A percentile compares a stretch with the other conserved stretches of the same genome.
Evolutionary conservation across 2,888 invertebrate species (phyloP).

Genomic region (Oithona nana): DNA sequence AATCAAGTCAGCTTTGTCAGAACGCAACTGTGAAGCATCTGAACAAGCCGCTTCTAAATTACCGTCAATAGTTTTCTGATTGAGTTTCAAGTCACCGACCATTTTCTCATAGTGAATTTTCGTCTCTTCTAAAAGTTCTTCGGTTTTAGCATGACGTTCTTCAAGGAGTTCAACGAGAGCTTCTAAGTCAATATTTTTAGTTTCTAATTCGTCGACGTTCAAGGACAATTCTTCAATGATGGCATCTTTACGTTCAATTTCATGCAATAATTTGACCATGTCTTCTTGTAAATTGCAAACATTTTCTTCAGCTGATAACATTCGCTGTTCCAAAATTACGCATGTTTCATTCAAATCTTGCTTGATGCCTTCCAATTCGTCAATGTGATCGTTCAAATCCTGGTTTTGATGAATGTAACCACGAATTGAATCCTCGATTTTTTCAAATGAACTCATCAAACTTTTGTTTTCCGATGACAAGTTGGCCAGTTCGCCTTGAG

Average conservation of each 20-base stretch:
- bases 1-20: not conserved
- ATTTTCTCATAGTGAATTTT: not conserved
- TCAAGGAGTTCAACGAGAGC: not conserved
- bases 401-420: not conserved
- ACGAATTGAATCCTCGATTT: not conserved
- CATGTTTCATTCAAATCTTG: conserved; percentile 4
- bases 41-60: not conserved
- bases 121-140: not conserved
- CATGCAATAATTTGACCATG: not conserved
- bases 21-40: not conserved
- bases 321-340: not conserved
- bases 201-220: not conserved
- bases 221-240: not conserved
- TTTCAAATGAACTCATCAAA: not conserved
- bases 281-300: not conserved
- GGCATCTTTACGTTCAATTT: not conserved
- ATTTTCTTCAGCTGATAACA: not conserved
- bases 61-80: not conserved
- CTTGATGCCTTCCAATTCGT: not conserved
- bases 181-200: not conserved
- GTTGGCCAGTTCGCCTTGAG: not conserved
- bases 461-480: not conserved
- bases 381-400: not conserved
- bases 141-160: not conserved
- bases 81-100: not conserved